These are phyloP conservation scores for Microplitis deprimator DNA, from an alignment of 2,888 invertebrate genomes.

Conservation along the genomic window DNA sequence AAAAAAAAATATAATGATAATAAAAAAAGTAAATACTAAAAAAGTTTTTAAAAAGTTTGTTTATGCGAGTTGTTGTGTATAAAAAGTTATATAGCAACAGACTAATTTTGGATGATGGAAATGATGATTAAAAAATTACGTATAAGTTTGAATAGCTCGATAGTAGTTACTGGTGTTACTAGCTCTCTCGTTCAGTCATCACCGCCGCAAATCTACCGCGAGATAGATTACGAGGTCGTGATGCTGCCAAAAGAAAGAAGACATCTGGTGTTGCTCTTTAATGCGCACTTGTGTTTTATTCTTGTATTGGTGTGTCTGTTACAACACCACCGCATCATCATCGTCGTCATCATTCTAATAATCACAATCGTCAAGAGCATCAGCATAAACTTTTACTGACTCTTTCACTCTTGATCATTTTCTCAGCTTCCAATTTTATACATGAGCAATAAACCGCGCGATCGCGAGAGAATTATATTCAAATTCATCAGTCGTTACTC, in stretches of 20 bases:
- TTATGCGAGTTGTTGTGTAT: not conserved
- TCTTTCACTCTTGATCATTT: not conserved
- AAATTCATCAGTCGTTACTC: constrained; percentile 17
- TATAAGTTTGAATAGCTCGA: constrained; percentile 1
- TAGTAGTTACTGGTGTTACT: not conserved
- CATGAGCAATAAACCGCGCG: not conserved
- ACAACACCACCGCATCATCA: constrained; percentile 21
- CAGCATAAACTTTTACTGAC: not conserved
- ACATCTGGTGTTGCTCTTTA: constrained; percentile 54
- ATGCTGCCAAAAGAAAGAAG: constrained; percentile 45
- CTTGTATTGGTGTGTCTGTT: constrained; percentile 45
- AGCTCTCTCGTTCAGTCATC: not conserved
- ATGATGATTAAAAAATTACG: constrained; percentile 19
- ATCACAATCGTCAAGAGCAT: not conserved
- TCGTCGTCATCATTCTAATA: constrained; percentile 15
- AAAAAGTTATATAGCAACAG: not conserved
- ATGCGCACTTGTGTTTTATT: constrained; percentile 53
- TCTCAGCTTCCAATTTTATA: not conserved
- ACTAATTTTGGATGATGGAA: not conserved
- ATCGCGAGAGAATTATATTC: not conserved
- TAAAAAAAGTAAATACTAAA: not conserved
- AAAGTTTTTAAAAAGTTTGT: not conserved
- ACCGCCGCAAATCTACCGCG: constrained; percentile 24
- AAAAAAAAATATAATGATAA: not conserved
- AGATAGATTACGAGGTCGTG: constrained; percentile 48